These are phyloP conservation scores for Aricia agestis DNA, from an alignment of 1,140 invertebrate genomes.

Conservation along the genomic window DNA sequence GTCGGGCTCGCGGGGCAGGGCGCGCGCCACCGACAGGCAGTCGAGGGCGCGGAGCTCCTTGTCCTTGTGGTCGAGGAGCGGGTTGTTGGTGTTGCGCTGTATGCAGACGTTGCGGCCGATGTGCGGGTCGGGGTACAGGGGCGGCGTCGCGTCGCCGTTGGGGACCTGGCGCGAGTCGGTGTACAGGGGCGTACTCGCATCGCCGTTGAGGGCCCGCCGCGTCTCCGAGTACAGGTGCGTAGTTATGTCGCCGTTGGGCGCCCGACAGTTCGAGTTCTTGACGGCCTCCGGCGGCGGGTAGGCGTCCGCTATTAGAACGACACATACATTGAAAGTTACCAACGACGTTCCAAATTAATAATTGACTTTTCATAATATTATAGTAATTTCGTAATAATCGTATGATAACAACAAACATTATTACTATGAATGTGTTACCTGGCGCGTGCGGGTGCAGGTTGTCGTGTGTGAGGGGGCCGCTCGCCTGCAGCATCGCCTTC, in stretches of 20 bases:
- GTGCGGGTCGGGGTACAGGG: constrained; percentile 82
- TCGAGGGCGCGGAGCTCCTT: constrained; percentile 73
- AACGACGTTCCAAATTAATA: too few relatives aligned
- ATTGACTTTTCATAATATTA: not conserved
- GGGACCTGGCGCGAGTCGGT: constrained; percentile 25
- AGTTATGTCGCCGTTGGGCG: constrained; percentile 50
- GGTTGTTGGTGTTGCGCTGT: constrained; percentile 87
- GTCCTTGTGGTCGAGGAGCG: constrained; percentile 82
- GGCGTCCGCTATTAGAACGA: not conserved
- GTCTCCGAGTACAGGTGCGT: constrained; percentile 39
- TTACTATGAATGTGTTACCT: constrained; percentile 29
- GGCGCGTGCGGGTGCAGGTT: constrained; percentile 53
- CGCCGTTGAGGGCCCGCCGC: constrained; percentile 39
- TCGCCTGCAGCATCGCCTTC: constrained; percentile 74
- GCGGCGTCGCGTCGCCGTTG: constrained; percentile 59
- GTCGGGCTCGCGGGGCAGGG: constrained; percentile 42
- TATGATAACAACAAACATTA: too few relatives aligned
- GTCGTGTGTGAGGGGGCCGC: constrained; percentile 59
- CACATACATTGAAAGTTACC: too few relatives aligned
- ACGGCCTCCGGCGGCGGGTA: constrained; percentile 39
- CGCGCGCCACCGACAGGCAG: constrained; percentile 54
- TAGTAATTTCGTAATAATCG: not conserved
- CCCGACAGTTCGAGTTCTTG: constrained; percentile 55
- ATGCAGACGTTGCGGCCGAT: constrained; percentile 93
- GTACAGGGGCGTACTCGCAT: constrained; percentile 56